Percentiles rank a stretch among this genome's conserved stretches.
Evolutionary conservation across 2,113 vertebrate genomes (phyloP).

Genomic region (Hystrix cristata): DNA sequence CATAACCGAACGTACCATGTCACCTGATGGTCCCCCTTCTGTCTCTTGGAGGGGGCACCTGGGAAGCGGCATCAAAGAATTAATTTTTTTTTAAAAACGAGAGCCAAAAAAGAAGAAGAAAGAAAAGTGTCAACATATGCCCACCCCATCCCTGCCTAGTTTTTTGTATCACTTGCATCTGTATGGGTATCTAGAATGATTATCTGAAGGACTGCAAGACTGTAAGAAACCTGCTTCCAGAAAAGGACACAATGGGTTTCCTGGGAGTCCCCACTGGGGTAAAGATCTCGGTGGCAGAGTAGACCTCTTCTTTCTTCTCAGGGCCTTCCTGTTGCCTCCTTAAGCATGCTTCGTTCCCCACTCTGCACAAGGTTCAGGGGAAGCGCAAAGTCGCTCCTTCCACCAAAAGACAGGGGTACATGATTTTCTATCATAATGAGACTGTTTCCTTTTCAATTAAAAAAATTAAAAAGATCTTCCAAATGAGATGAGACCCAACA

Average conservation of each 20-base stretch:
- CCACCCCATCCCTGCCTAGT: not conserved
- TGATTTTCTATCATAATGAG: not conserved
- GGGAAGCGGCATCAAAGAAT: not conserved
- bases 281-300: not conserved
- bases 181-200: not conserved
- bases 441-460: slow-evolving; percentile 36
- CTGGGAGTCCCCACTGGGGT: too few species aligned
- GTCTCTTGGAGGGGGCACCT: not conserved
- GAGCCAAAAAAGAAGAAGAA: not conserved
- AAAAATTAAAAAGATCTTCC: slow-evolving; percentile 23
- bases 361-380: not conserved
- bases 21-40: not conserved
- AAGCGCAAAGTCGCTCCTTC: slow-evolving; percentile 23
- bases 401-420: not conserved
- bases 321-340: not conserved
- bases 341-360: not conserved
- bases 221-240: not conserved
- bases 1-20: not conserved
- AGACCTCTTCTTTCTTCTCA: not conserved
- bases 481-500: slow-evolving; percentile 21
- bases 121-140: not conserved
- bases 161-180: not conserved
- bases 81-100: not conserved
- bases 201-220: not conserved
- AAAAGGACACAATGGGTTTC: not conserved